Evolutionary conservation across 2,113 vertebrate genomes (phyloP), one percentile per base, ranked within the genome.

Genomic region (Heterotis niloticus): DNA sequence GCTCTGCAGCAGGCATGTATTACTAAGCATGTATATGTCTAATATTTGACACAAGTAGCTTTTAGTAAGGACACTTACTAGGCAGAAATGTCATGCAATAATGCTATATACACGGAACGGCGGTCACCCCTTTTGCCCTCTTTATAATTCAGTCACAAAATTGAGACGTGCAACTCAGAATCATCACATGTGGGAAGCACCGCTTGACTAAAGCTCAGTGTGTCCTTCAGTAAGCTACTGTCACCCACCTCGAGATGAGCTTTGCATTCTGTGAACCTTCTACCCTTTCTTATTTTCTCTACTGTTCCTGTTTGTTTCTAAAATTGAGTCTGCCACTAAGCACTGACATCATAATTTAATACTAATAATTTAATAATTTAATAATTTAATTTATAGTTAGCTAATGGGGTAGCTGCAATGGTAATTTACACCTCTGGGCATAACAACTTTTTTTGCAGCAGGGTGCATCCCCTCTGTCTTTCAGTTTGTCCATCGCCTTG

Each of bases 371-470:
- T n/a, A n/a, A n/a, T n/a, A n/a, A n/a, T n/a, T n/a, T n/a, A n/a
- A n/a, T 5, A 73, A 52, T 64, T 80, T 80, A 60, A 60, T 76
- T 76, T 24, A 26, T 20, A 80, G n/a, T 80, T 76, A 51, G 74
- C 51, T 75, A 79, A 79, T 79, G 78, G 66, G 71, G 78, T 67
- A 52, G n/a, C 54, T 59, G 26, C 54, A 24, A 34, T 65, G 65
- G 23, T 76, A 44, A 66, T 80, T 80, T 76, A 64, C 56, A 57
- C 64, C 18, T 60, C 29, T 60, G 4, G 54, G 28, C 23, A 4
- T 34, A 11, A 57, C 51, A 57, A 74, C 23, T 70, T 10, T 13
- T n/a, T 23, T 52, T 57, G 13, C 10, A 13, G 26, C 54, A n/a
- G 12, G 24, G 14, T 20, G 34, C 29, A 16, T 44, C 59, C 1